Base-by-base conservation (phyloP, 35 echinoderm and acorn worm species). In the Hemicentrotus pulcherrimus region DNA sequence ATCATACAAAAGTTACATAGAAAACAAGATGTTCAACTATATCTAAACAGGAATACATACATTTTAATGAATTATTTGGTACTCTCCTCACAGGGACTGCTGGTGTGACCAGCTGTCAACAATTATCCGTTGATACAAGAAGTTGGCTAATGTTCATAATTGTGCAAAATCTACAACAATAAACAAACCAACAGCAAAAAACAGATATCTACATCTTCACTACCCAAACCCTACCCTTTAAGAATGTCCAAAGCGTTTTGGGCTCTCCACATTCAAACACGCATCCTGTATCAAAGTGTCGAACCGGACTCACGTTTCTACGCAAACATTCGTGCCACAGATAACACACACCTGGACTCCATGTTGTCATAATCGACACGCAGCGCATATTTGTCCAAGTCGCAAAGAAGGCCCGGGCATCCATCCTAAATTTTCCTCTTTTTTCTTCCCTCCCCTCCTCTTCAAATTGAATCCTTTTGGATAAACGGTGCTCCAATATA, bases 331-430 rank as follows among this genome's bases (percentile, higher is more conserved):
- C 32, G 32, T 30, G 88, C 88, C 32, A 33, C 7, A 78, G 65
- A 78, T 78, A 78, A 78, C 65, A 5, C 88, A 33, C 88, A 90
- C 46, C 46, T 90, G 88, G 31, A 47, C n/a, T 9, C 88, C 15
- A 14, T 90, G 88, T 90, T 90, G 88, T 41, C 45, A 90, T 31
- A 90, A 90, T 46, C 88, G 88, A 33, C 88, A 90, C 19, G 32
- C 88, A 90, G 19, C 19, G 88, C 46, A 33, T 15, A 90, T 90
- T 90, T 78, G 65, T 28, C 22, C 65, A 78, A 78, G 65, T 78
- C 65, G 65, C 65, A 78, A 78, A 22, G 65, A 3, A 15, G 65
- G 22, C 19, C 19, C 65, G 65, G 28, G 65, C 18, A 78, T 28
- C 65, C 18, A 78, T 78, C 65, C 22, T 8, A 78, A 78, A 4